phyloP scores from a whole-genome alignment of 1,140 invertebrate species.

The Reticulitermes speratus region DNA sequence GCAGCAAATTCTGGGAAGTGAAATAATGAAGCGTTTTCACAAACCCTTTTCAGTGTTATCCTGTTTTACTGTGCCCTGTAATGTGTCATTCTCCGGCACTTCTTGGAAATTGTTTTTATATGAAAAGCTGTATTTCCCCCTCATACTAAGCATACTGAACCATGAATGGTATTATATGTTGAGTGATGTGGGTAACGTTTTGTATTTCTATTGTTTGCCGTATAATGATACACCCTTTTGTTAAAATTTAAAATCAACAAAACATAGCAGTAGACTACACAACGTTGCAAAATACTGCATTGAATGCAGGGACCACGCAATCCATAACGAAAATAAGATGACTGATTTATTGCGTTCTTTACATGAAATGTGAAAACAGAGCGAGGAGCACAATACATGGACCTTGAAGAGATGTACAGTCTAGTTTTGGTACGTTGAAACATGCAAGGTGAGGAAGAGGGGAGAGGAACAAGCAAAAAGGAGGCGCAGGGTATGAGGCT shows the following conservation, averaged over 20 bases:
- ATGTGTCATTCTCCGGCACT: not conserved
- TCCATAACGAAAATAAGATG: too few species aligned
- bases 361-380: too few species aligned
- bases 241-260: not conserved
- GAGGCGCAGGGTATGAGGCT: too few species aligned
- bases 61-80: not conserved
- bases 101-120: conserved; percentile 19
- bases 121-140: not conserved
- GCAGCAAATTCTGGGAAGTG: not conserved
- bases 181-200: not conserved
- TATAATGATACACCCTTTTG: not conserved
- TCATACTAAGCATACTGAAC: not conserved
- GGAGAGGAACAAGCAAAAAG: too few species aligned
- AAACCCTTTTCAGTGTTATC: not conserved
- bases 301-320: too few species aligned
- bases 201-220: not conserved
- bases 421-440: too few species aligned
- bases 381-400: too few species aligned
- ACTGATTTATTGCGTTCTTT: too few species aligned
- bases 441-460: too few species aligned
- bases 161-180: not conserved
- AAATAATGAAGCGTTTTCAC: conserved; percentile 15
- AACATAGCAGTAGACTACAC: too few species aligned
- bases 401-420: too few species aligned
- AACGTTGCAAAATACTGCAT: too few species aligned